These are phyloP conservation scores for Campylomormyrus tamandua DNA, from an alignment of 2,113 vertebrate genomes.

Conservation along the genomic window DNA sequence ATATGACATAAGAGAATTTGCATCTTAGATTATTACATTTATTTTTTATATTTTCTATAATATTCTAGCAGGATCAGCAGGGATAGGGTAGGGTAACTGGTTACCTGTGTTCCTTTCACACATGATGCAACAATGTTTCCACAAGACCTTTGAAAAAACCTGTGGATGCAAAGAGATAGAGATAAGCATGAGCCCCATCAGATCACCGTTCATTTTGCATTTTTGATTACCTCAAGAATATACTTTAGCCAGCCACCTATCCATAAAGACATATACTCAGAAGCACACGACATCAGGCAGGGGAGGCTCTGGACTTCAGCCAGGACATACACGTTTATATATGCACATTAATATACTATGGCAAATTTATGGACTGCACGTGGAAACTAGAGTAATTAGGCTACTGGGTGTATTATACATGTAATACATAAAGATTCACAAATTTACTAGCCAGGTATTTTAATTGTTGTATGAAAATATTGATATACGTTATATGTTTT, in stretches of 20 bases:
- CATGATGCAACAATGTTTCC: neutral
- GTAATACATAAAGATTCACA: neutral
- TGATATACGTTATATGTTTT: neutral
- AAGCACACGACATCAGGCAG: neutral
- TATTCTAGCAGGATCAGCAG: neutral
- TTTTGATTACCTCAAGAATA: neutral
- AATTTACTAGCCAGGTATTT: neutral
- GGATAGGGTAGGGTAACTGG: neutral
- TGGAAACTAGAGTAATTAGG: neutral
- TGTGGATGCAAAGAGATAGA: neutral
- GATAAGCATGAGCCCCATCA: neutral
- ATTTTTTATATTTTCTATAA: neutral
- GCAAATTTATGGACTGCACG: neutral
- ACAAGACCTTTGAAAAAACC: slow-evolving; percentile 5
- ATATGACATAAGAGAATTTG: neutral
- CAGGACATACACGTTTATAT: neutral
- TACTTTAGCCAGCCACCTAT: neutral
- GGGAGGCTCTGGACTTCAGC: neutral
- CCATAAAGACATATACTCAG: neutral
- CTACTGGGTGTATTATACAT: neutral
- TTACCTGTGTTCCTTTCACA: slow-evolving; percentile 13
- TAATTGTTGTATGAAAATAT: neutral
- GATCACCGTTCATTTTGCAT: neutral
- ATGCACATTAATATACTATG: neutral
- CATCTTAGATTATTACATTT: neutral